Evolutionary conservation across 2,113 vertebrate species (phyloP), one percentile per base, ranked within the genome.

Genomic region (Regulus satrapa): DNA sequence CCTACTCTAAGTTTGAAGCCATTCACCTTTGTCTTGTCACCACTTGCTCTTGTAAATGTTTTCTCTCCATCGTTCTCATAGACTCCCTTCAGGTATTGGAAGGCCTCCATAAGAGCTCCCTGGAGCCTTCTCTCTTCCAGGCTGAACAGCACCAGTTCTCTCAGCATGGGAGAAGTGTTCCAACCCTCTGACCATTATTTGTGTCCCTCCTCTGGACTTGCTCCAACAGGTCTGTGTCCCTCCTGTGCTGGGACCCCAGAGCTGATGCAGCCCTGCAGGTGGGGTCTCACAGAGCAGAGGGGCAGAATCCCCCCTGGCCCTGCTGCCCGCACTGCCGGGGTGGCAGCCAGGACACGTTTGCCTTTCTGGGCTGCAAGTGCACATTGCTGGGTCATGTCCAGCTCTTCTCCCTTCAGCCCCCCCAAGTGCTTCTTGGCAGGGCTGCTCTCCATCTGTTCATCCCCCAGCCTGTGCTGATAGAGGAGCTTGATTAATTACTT

Each of bases 131-230:
- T 45, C 8, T 66, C 45, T 16, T 59, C 59, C n/a, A 28, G 45
- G 52, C 38, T 59, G 52, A 52, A 25, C 28, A 89, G n/a, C 45
- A 26, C 29, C 29, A 67, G 3, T 28, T 59, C 32, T 52, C 28
- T 52, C 45, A 59, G 24, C 25, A 26, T n/a, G 13, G 32, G 51
- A 66, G 38, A 51, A 36, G 13, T 45, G 29, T 11, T 81, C 68
- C 38, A 67, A 6, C 9, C 9, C 68, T 46, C 45, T 74, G 38
- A 31, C 9, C 8, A 21, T 52, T 66, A 21, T 45, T n/a, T 29
- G 8, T 40, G 45, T 24, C 19, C 19, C 19, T 81, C 14, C 59
- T 18, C 0, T 0, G 32, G 32, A 9, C 18, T n/a, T 26, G 19
- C 0, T 49, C 59, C 58, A 20, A 2, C 32, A 51, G 67, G 7